Conservation (phyloP, 1,140 invertebrate species). For the Papilio polyxenes region DNA sequence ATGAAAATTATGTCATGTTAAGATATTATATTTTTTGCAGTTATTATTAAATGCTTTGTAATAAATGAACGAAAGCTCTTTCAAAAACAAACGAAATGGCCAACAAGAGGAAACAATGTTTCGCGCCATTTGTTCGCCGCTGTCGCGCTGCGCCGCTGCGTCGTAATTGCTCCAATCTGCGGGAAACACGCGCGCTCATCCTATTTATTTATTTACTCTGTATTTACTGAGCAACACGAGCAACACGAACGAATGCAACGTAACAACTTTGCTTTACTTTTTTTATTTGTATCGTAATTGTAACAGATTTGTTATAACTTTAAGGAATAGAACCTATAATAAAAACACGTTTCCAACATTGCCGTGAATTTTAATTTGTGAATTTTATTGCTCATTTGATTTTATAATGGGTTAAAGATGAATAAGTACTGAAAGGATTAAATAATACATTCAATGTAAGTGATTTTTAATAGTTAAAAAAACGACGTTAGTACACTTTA, state of each 20-base stretch:
- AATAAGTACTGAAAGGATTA: too few relatives aligned
- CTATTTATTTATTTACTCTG: constrained; percentile 78
- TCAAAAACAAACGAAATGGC: constrained; percentile 44
- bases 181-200: constrained; percentile 61
- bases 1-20: not conserved
- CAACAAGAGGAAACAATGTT: constrained; percentile 53
- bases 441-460: too few relatives aligned
- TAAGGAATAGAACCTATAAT: too few relatives aligned
- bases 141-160: not conserved
- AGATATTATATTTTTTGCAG: not conserved
- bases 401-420: not conserved
- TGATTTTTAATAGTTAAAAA: too few relatives aligned
- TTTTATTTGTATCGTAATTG: constrained; percentile 14
- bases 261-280: constrained; percentile 43
- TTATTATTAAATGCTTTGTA: not conserved
- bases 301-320: not conserved
- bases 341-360: too few relatives aligned
- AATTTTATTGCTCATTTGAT: not conserved
- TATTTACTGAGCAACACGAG: constrained; percentile 71
- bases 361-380: not conserved
- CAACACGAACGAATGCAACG: constrained; percentile 40
- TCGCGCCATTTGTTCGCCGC: constrained; percentile 38
- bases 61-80: constrained; percentile 1
- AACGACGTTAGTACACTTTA: too few relatives aligned
- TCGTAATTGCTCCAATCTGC: constrained; percentile 71